Conservation (phyloP, 2,888 invertebrate species). For the Dinocampus coccinellae region DNA sequence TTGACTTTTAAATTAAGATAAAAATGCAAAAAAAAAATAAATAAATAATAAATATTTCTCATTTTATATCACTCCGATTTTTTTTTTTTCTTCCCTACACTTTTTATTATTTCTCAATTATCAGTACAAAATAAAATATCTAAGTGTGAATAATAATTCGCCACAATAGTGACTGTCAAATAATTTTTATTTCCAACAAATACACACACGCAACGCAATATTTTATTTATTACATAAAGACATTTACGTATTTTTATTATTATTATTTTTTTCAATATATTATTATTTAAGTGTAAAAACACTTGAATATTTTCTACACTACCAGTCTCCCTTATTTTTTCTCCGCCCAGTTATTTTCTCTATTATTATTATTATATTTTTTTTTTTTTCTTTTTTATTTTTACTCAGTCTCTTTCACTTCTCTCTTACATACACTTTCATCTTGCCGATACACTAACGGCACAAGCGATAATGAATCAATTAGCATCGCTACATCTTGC, state of each 20-base stretch:
- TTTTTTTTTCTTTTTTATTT: constrained; percentile 5
- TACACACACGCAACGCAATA: background rate
- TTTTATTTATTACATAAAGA: background rate
- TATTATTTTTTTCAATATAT: too few species aligned
- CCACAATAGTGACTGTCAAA: constrained; percentile 16
- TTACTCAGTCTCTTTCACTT: background rate
- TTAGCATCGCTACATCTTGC: constrained; percentile 34
- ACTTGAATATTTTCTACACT: constrained; percentile 9
- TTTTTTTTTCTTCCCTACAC: too few species aligned
- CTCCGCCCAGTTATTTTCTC: background rate
- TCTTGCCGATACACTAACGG: constrained; percentile 24
- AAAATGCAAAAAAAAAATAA: too few species aligned
- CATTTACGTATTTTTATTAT: background rate
- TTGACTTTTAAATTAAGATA: too few species aligned
- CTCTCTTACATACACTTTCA: background rate
- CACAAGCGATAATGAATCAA: constrained; percentile 42
- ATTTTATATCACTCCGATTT: too few species aligned
- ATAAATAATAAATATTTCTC: too few species aligned
- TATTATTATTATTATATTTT: background rate
- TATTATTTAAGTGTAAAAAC: constrained; percentile 1
- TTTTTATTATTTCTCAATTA: too few species aligned
- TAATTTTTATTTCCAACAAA: constrained; percentile 5
- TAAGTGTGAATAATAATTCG: constrained; percentile 6
- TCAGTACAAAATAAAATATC: background rate
- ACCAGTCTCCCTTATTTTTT: background rate